These are phyloP conservation scores for Illadopsis cleaveri DNA, from an alignment of 2,113 vertebrate genomes.

Conservation along the genomic window DNA sequence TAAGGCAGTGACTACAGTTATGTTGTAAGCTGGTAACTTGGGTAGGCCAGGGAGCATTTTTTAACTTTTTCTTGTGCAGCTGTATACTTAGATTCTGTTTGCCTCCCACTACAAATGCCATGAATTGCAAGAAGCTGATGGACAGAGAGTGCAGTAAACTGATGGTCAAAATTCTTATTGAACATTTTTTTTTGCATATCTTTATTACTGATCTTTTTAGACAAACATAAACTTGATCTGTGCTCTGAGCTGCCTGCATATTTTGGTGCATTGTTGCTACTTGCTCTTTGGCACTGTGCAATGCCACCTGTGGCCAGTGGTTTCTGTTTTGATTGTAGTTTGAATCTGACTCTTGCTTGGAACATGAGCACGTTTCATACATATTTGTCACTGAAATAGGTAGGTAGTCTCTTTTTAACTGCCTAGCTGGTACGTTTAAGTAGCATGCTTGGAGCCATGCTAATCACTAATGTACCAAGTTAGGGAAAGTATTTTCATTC, in stretches of 20 bases:
- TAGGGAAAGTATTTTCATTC: neutral
- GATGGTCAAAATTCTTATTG: neutral
- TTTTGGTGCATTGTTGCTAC: neutral
- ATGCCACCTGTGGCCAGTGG: neutral
- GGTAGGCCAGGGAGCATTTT: neutral
- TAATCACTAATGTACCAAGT: neutral
- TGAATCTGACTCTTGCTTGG: neutral
- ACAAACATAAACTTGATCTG: neutral
- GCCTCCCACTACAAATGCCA: neutral
- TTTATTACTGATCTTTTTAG: neutral
- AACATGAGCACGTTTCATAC: neutral
- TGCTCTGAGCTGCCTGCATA: neutral
- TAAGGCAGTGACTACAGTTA: neutral
- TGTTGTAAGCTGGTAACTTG: neutral
- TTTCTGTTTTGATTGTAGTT: constrained; percentile 5
- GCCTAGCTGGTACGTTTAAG: neutral
- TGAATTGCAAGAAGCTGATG: neutral
- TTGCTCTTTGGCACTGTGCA: neutral
- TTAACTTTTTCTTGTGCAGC: neutral
- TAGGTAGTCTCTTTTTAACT: neutral
- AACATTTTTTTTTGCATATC: neutral
- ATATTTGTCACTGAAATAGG: neutral
- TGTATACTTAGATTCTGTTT: neutral
- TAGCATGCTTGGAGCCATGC: neutral
- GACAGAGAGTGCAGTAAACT: neutral